Conservation (phyloP, 2,113 vertebrate species). For the Rhinopomastus cyanomelas region DNA sequence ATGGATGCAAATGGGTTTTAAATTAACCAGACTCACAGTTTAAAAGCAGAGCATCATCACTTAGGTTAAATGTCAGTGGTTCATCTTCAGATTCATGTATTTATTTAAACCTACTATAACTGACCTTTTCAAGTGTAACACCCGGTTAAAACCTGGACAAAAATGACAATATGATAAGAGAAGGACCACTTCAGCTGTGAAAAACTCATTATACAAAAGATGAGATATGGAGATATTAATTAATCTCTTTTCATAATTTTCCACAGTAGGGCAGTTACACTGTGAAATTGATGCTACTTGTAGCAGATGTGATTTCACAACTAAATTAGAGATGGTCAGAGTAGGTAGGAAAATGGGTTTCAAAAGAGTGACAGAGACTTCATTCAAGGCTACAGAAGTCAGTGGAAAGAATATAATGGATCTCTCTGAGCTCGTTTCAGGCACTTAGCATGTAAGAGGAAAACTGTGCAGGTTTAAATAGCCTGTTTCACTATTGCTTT, state of each 20-base stretch:
- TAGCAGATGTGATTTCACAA: background rate
- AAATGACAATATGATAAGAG: conserved; percentile 26
- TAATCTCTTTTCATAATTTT: conserved; percentile 18
- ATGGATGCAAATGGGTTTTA: conserved; percentile 61
- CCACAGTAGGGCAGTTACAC: conserved; percentile 22
- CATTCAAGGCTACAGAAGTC: background rate
- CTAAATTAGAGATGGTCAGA: background rate
- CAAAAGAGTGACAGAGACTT: background rate
- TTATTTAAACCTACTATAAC: conserved; percentile 28
- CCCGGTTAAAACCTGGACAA: conserved; percentile 17
- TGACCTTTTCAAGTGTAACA: conserved; percentile 52
- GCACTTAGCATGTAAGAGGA: background rate
- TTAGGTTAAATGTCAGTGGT: conserved; percentile 59
- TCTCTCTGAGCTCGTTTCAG: background rate
- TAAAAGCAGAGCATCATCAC: conserved; percentile 40
- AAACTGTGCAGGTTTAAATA: background rate
- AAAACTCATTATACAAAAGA: conserved; percentile 11
- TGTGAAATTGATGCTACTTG: background rate
- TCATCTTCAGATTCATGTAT: conserved; percentile 27
- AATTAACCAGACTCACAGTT: conserved; percentile 57
- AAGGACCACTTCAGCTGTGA: conserved; percentile 41
- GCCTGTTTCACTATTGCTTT: background rate
- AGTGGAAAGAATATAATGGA: background rate
- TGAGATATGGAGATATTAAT: conserved; percentile 31
- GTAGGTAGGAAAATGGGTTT: background rate